phyloP scores from a whole-genome alignment of 2,888 invertebrate species.

The Phyto melanocephala region DNA sequence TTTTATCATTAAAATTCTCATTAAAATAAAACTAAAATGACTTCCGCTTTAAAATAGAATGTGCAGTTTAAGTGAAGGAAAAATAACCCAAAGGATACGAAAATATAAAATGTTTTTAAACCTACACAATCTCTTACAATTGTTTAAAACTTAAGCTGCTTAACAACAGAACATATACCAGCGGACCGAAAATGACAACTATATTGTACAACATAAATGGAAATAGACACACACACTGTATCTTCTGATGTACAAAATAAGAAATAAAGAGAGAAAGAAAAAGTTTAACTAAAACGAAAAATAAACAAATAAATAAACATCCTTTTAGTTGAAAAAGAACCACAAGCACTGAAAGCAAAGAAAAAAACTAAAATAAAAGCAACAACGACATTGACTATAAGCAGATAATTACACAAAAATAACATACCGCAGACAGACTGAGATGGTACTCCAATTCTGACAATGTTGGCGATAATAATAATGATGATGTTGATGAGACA shows the following conservation, averaged over 20 bases:
- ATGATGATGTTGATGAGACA: slow-evolving; percentile 42
- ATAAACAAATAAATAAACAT: slow-evolving; percentile 56
- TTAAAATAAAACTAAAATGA: slow-evolving; percentile 59
- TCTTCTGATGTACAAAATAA: neutral
- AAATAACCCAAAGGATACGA: slow-evolving; percentile 8
- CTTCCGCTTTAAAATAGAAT: slow-evolving; percentile 41
- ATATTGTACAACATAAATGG: slow-evolving; percentile 23
- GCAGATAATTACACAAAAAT: slow-evolving; percentile 68
- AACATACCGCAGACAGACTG: slow-evolving; percentile 64
- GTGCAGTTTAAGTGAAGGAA: slow-evolving; percentile 13
- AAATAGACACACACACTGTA: neutral
- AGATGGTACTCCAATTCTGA: slow-evolving; percentile 31
- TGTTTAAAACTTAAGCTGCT: slow-evolving; percentile 60
- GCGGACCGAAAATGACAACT: slow-evolving; percentile 56
- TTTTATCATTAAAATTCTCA: slow-evolving; percentile 60
- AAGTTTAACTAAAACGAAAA: slow-evolving; percentile 21
- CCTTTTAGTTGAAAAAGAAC: slow-evolving; percentile 36
- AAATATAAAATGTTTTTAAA: slow-evolving; percentile 34
- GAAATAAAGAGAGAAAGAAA: neutral
- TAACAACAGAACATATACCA: slow-evolving; percentile 33
- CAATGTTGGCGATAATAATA: slow-evolving; percentile 12
- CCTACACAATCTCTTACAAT: neutral
- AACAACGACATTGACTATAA: slow-evolving; percentile 57
- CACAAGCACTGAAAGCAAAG: slow-evolving; percentile 3
- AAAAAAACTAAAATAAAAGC: slow-evolving; percentile 18